Conservation (phyloP, 1,140 invertebrate species). For the Marisa cornuarietis region DNA sequence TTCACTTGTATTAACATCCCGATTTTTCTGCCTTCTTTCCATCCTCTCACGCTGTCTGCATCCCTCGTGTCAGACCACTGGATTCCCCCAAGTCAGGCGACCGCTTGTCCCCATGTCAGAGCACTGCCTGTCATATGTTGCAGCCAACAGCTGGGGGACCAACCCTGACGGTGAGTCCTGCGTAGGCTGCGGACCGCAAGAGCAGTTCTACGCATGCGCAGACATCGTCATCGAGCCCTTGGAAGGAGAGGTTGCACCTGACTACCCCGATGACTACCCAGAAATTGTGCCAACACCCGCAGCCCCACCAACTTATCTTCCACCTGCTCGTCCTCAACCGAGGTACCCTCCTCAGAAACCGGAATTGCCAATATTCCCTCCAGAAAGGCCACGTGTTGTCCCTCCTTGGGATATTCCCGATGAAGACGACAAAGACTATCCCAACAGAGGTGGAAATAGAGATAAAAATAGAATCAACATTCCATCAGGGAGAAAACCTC, state of each 20-base stretch:
- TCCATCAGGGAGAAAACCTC: slow-evolving; percentile 16
- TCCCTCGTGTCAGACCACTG: too few relatives aligned
- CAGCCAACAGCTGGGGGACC: slow-evolving; percentile 48
- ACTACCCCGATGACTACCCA: slow-evolving; percentile 2
- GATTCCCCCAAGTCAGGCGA: too few relatives aligned
- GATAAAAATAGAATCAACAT: slow-evolving; percentile 2
- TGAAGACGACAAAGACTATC: not conserved
- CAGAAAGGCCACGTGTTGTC: not conserved
- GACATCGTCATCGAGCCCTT: slow-evolving; percentile 15
- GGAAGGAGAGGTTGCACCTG: not conserved
- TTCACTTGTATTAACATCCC: too few relatives aligned
- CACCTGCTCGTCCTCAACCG: not conserved
- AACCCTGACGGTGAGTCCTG: slow-evolving; percentile 41
- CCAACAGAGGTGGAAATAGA: not conserved
- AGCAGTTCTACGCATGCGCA: slow-evolving; percentile 75
- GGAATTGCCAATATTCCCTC: slow-evolving; percentile 2
- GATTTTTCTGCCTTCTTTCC: too few relatives aligned
- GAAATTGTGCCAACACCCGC: not conserved
- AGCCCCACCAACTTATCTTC: not conserved
- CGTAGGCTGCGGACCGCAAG: slow-evolving; percentile 66
- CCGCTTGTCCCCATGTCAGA: not conserved
- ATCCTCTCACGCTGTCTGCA: too few relatives aligned
- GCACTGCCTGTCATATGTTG: not conserved
- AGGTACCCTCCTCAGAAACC: slow-evolving; percentile 3
- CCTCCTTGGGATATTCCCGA: slow-evolving; percentile 2